Base-by-base conservation (phyloP, 2,797 vertebrate genomes). In the Clarias fuscus region DNA sequence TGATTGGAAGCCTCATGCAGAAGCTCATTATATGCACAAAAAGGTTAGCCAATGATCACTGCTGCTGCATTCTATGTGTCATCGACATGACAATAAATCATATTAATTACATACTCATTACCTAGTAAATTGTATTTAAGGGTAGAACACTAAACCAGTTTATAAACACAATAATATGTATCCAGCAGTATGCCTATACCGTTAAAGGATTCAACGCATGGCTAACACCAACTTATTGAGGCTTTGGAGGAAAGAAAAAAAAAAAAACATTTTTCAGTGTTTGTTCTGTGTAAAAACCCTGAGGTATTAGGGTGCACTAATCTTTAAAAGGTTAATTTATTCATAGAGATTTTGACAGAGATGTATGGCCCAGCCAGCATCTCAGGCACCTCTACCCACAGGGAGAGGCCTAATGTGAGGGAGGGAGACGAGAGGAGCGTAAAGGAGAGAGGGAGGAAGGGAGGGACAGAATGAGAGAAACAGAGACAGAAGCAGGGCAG, bases 261-360 rank as follows among this genome's bases (percentile, higher is more conserved):
- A 27, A 48, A 95, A 95, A 95, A 94, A 94, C 92, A 86, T 94
- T 96, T 95, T 96, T 95, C 89, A 93, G 95, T 96, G 94, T 95
- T 95, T 94, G 95, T 94, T 97, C 96, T 95, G 96, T 95, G 97
- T 95, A 94, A 96, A 96, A 97, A 97, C 97, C 97, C 97, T 91
- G 96, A 96, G 97, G 98, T 98, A 97, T 97, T 97, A 97, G 96
- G 95, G 97, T 95, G 96, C 96, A 97, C 98, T 99, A 99, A 99
- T 99, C 98, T 99, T 98, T 98, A 97, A 96, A 99, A 99, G 98
- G 98, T 99, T 99, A 99, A 99, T 99, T 99, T 99, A 99, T 99
- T 99, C 98, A 99, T 99, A 97, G 98, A 98, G 97, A 96, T 98
- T 98, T 97, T 98, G 98, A 97, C 97, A 97, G 96, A 98, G 97